phyloP scores from a whole-genome alignment of 1,140 invertebrate genomes.

The Papilio glaucus region DNA sequence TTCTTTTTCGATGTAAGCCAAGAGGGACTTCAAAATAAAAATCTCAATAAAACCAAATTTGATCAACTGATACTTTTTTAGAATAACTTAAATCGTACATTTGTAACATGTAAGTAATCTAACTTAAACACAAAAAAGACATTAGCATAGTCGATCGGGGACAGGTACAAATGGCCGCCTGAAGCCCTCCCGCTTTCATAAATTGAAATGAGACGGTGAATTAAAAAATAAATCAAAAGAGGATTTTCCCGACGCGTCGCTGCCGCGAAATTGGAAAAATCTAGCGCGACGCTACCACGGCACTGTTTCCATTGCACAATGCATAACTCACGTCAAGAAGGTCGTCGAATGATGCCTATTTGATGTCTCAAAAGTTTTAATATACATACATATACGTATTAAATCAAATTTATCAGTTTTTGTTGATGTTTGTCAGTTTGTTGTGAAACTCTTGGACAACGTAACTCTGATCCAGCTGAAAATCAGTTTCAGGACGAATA shows the following conservation, averaged over 20 bases:
- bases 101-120: constrained; percentile 35
- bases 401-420: too few relatives aligned
- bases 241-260: constrained; percentile 76
- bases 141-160: constrained; percentile 68
- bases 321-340: neutral
- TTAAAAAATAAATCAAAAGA: constrained; percentile 83
- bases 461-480: too few relatives aligned
- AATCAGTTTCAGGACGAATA: too few relatives aligned
- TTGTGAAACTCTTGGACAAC: too few relatives aligned
- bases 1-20: too few relatives aligned
- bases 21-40: neutral
- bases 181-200: constrained; percentile 60
- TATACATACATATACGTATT: too few relatives aligned
- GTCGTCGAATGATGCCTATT: too few relatives aligned
- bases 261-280: constrained; percentile 73
- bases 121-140: constrained; percentile 43
- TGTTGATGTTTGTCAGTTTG: too few relatives aligned
- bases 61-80: neutral
- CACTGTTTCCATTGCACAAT: constrained; percentile 45
- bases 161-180: constrained; percentile 72
- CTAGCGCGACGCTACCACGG: constrained; percentile 43
- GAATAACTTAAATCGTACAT: constrained; percentile 25
- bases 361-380: too few relatives aligned
- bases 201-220: constrained; percentile 79
- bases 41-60: neutral